Base-by-base conservation (phyloP, 2,888 invertebrate genomes). In the Urechis unicinctus region DNA sequence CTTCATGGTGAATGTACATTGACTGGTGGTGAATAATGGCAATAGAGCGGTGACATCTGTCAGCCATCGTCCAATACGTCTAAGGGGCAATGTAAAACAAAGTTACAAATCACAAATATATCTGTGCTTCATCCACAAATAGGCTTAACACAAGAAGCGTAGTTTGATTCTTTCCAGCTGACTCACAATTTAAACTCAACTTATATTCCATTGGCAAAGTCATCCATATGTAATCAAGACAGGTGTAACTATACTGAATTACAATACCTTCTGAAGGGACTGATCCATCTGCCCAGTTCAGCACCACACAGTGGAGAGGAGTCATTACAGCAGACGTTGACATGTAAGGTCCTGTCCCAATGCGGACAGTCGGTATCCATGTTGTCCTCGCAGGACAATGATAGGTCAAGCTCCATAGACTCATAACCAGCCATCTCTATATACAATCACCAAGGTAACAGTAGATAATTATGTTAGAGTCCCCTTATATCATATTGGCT, bases 241-340 rank as follows among this genome's bases (percentile, higher is more conserved):
- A 4, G 5, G 29, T 29, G n/a, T n/a, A n/a, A n/a, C n/a, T n/a
- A n/a, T n/a, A n/a, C n/a, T n/a, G n/a, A n/a, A n/a, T n/a, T n/a
- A n/a, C n/a, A n/a, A n/a, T 50, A 69, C 69, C 69, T 61, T 55
- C 69, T 58, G 51, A 68, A 69, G 42, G 69, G 62, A 31, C 61
- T 64, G 36, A 69, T 69, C 69, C 69, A 69, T 41, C 69, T 59
- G 25, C 69, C 69, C 2, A 69, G 60, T 46, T 69, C 69, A 61
- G 63, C 60, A 21, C 61, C 63, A 59, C 68, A 68, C 2, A 65
- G 54, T 1, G 62, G 58, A 1, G 67, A 62, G 5, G 30, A 45
- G 1, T 17, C 24, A 44, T 64, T 53, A 59, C 69, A 68, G 58
- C 68, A 69, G 6, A 69, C 64, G 61, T 57, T 65, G 51, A 69